phyloP scores from a whole-genome alignment of 2,888 invertebrate genomes.

The Lepidonotus clava region DNA sequence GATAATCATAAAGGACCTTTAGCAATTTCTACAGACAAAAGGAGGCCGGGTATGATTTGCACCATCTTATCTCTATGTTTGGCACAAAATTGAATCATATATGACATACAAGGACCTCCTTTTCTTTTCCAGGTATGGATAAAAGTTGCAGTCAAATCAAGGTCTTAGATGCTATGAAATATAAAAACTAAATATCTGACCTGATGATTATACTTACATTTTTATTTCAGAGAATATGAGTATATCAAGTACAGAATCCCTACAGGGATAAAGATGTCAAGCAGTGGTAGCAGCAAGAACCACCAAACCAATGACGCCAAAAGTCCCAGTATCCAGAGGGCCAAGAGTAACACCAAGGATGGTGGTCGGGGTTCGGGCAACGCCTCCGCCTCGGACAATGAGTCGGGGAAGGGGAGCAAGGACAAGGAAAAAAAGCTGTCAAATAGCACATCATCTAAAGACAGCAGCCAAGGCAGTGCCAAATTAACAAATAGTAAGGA shows the following conservation, averaged over 20 bases:
- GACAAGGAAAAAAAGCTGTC: not conserved
- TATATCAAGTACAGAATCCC: not conserved
- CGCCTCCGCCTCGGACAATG: not conserved
- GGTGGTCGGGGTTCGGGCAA: not conserved
- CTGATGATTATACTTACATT: not conserved
- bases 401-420: not conserved
- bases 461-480: constrained; percentile 26
- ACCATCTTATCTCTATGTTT: too few species aligned
- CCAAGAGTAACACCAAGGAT: not conserved
- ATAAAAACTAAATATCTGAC: too few species aligned
- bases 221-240: not conserved
- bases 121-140: too few species aligned
- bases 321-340: not conserved
- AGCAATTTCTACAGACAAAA: too few species aligned
- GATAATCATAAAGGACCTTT: too few species aligned
- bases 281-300: constrained; percentile 2
- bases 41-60: too few species aligned
- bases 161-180: too few species aligned
- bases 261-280: not conserved
- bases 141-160: too few species aligned
- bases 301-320: not conserved
- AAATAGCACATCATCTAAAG: constrained; percentile 18
- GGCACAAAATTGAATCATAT: too few species aligned
- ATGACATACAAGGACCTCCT: too few species aligned
- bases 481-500: not conserved